Conservation (phyloP, 2,113 vertebrate genomes). For the Sturnira hondurensis region DNA sequence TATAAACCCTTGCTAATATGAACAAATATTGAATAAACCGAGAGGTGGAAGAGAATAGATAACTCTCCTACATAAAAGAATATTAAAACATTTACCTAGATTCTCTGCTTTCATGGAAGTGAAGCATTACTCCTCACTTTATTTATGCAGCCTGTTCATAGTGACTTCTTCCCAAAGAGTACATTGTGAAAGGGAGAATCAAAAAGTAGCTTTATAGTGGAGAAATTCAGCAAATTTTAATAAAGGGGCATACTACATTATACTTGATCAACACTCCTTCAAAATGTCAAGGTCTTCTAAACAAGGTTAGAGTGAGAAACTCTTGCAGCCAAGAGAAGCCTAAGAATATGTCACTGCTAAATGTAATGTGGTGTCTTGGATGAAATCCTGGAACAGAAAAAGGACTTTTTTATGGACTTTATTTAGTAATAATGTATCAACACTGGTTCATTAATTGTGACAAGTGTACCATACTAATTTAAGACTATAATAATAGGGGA, state of each 20-base stretch:
- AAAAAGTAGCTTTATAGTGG: not conserved
- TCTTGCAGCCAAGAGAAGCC: not conserved
- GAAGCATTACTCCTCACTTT: not conserved
- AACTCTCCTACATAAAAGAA: not conserved
- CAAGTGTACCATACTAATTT: not conserved
- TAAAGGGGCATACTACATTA: not conserved
- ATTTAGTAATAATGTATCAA: conserved; percentile 11
- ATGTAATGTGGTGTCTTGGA: not conserved
- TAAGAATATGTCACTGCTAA: not conserved
- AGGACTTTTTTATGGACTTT: not conserved
- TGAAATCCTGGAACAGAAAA: conserved; percentile 4
- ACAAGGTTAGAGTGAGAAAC: not conserved
- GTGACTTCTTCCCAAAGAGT: not conserved
- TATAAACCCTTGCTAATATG: not conserved
- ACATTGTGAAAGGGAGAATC: not conserved
- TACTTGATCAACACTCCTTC: not conserved
- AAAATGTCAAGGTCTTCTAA: not conserved
- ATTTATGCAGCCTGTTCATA: not conserved
- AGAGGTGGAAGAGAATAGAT: not conserved
- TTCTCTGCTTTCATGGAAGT: not conserved
- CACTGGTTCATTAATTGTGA: conserved; percentile 19
- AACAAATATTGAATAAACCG: not conserved
- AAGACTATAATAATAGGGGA: not conserved
- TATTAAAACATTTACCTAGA: not conserved
- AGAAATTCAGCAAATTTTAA: not conserved